Conservation (phyloP, 2,888 invertebrate species). For the Drosophila multiciliata region DNA sequence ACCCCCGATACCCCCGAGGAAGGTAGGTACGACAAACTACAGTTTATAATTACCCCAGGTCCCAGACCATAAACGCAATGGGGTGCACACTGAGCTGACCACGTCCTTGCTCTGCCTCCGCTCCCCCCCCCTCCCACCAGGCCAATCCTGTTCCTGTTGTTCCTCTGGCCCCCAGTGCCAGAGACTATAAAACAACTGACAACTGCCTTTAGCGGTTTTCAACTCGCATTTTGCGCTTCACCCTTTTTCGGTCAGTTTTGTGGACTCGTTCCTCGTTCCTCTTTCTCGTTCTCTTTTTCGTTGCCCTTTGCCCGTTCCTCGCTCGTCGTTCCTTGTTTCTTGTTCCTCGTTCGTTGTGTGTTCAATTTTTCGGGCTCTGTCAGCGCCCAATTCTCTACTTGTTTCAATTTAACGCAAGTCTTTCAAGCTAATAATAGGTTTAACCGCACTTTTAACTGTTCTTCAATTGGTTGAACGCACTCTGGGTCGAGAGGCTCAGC, state of each 20-base stretch:
- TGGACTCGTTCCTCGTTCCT: background rate
- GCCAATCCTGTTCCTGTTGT: background rate
- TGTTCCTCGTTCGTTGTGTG: constrained; percentile 11
- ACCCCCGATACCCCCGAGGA: constrained; percentile 18
- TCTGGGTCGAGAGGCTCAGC: constrained; percentile 14
- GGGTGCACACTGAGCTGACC: constrained; percentile 48
- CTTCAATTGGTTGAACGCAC: constrained; percentile 67
- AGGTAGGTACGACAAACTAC: constrained; percentile 42
- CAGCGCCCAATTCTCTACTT: constrained; percentile 56
- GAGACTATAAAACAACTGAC: constrained; percentile 47
- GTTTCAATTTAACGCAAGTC: constrained; percentile 72
- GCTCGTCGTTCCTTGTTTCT: background rate
- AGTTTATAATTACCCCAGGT: constrained; percentile 68
- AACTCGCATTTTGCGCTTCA: constrained; percentile 42
- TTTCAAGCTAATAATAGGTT: constrained; percentile 77
- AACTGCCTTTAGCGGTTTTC: constrained; percentile 75
- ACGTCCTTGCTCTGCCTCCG: constrained; percentile 43
- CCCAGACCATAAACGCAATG: constrained; percentile 60
- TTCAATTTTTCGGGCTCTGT: constrained; percentile 35
- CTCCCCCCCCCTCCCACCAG: background rate
- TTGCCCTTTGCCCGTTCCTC: background rate
- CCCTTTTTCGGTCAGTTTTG: constrained; percentile 49
- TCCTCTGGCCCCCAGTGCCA: constrained; percentile 10
- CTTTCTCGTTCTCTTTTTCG: constrained; percentile 8
- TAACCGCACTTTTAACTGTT: constrained; percentile 80